Percentiles rank a stretch among this genome's conserved stretches.
These are phyloP conservation scores for Palaemon carinicauda DNA, from an alignment of 1,140 invertebrate genomes.

Conservation along the genomic window DNA sequence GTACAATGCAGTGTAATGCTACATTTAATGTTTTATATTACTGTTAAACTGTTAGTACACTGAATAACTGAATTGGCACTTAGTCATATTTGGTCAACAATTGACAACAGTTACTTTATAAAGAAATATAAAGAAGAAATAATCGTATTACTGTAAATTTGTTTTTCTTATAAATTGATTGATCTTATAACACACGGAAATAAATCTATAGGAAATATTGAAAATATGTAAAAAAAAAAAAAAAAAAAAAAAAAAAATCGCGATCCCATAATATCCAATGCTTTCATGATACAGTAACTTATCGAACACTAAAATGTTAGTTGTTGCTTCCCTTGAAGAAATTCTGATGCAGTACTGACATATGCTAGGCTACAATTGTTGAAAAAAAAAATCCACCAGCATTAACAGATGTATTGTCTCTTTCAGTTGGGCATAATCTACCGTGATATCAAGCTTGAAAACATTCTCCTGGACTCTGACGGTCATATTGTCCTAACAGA, in stretches of 20 bases:
- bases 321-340: not conserved
- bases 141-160: not conserved
- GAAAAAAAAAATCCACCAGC: too few species aligned
- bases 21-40: too few species aligned
- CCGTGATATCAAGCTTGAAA: constrained; percentile 94
- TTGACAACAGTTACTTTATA: too few species aligned
- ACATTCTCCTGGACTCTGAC: constrained; percentile 85
- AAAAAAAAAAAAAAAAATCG: not conserved
- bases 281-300: not conserved
- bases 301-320: not conserved
- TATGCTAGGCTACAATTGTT: too few species aligned
- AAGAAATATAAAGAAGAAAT: not conserved
- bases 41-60: too few species aligned
- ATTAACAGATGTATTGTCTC: too few species aligned
- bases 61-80: too few species aligned
- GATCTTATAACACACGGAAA: not conserved
- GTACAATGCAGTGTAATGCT: too few species aligned
- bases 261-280: not conserved
- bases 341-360: too few species aligned
- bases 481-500: constrained; percentile 88
- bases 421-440: constrained; percentile 85
- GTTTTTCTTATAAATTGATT: not conserved
- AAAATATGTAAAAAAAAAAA: not conserved
- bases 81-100: too few species aligned
- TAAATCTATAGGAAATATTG: not conserved